A percentile compares a stretch with the other conserved stretches of the same genome.
phyloP scores from a whole-genome alignment of 2,888 invertebrate species.

The Stenchaetothrips biformis region DNA sequence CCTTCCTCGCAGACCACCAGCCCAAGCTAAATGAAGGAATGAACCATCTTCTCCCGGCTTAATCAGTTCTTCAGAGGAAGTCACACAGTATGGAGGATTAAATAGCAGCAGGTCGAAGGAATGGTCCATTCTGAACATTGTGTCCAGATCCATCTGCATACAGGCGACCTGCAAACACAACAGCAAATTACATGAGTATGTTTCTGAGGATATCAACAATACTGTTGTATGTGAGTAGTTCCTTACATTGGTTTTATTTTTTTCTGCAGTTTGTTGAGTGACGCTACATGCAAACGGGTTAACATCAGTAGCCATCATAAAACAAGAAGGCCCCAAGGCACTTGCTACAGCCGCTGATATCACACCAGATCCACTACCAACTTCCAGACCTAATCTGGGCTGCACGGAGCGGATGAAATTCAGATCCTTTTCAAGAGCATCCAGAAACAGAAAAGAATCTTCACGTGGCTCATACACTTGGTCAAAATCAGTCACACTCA shows the following conservation, averaged over 20 bases:
- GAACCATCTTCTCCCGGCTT: constrained; percentile 51
- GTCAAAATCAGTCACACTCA: constrained; percentile 50
- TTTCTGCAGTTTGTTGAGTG: constrained; percentile 61
- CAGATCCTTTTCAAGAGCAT: constrained; percentile 84
- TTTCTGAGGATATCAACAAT: constrained; percentile 30
- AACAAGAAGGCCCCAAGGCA: constrained; percentile 50
- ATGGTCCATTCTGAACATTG: constrained; percentile 50
- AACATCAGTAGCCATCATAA: constrained; percentile 71
- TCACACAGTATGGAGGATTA: constrained; percentile 98
- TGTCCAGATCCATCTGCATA: constrained; percentile 60
- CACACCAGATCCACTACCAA: constrained; percentile 90
- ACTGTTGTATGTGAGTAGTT: constrained; percentile 36
- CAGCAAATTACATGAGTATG: not conserved
- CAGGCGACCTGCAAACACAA: constrained; percentile 50
- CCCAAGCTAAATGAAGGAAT: constrained; percentile 56
- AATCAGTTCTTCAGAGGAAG: constrained; percentile 65
- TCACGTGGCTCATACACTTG: constrained; percentile 93
- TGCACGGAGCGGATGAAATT: constrained; percentile 47
- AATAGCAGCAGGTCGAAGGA: constrained; percentile 85
- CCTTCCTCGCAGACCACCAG: constrained; percentile 69
- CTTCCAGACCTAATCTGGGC: constrained; percentile 38
- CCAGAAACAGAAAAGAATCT: constrained; percentile 90
- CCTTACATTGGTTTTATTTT: constrained; percentile 56
- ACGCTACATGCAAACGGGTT: constrained; percentile 73
- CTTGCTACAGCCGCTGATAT: constrained; percentile 78